phyloP scores from a whole-genome alignment of 2,888 invertebrate genomes.

The Crematogaster levior region DNA sequence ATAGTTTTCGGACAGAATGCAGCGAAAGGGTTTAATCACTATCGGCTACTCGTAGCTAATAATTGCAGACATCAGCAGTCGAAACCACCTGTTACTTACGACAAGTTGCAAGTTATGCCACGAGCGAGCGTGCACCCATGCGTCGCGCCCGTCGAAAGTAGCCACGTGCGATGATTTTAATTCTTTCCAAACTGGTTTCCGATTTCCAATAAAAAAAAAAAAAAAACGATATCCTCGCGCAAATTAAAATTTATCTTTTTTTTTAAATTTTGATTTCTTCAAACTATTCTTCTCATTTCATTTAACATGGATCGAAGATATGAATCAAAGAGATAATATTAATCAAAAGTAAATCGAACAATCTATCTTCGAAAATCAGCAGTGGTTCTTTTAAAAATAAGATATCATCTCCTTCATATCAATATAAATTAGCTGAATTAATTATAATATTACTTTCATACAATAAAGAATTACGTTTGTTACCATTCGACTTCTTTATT shows the following conservation, averaged over 20 bases:
- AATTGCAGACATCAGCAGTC: conserved; percentile 75
- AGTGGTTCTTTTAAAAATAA: background rate
- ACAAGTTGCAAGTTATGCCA: conserved; percentile 61
- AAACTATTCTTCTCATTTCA: background rate
- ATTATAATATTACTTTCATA: too few relatives aligned
- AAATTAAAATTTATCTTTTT: background rate
- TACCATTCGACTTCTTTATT: background rate
- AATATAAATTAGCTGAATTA: too few relatives aligned
- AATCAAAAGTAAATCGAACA: background rate
- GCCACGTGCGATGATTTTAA: conserved; percentile 15
- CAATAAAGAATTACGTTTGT: background rate
- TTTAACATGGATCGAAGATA: background rate
- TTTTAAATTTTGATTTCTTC: background rate
- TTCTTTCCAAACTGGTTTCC: background rate
- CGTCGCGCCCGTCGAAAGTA: conserved; percentile 27
- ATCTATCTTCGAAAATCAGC: background rate
- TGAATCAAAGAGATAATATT: background rate
- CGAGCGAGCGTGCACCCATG: conserved; percentile 39
- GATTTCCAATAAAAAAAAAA: conserved; percentile 1
- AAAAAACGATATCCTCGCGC: background rate
- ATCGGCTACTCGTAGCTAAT: conserved; percentile 74
- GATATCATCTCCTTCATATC: background rate
- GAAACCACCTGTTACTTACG: conserved; percentile 77
- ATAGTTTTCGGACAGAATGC: conserved; percentile 4
- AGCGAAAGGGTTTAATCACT: conserved; percentile 67